Base-by-base conservation (phyloP, 2,888 invertebrate genomes). In the Platerodrilus igneus region DNA sequence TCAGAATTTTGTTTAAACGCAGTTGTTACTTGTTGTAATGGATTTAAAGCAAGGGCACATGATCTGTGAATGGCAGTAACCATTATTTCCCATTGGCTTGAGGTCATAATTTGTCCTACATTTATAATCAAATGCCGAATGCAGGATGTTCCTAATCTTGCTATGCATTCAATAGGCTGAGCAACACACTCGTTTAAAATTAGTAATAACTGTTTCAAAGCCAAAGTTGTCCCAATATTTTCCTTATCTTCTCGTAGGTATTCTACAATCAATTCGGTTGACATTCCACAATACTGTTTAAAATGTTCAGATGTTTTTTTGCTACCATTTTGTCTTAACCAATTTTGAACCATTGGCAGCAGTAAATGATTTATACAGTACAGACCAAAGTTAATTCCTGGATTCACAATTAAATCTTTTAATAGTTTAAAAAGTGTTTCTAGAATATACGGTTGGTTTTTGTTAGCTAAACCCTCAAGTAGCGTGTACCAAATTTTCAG, bases 271-370 rank as follows among this genome's bases (percentile, higher is more conserved):
- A 93, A 73, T 60, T 95, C 94, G 1, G 92, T 90, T 7, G 91
- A 86, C 68, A 93, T 80, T 5, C 95, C 94, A 59, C 90, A 90
- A 60, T 91, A 93, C 62, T 95, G 94, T 61, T 94, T 94, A 60
- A 94, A 94, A 66, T 92, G 93, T 48, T 90, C 83, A 47, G 84
- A 77, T 48, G 81, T 74, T 51, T 79, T 79, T 4, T 81, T 78
- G 51, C 71, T 72, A 11, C 52, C 43, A 38, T 67, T 66, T 63
- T 83, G 82, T 7, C 93, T 75, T 41, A 94, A 70, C 95, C 95
- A 95, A 57, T 86, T 85, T 69, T 96, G 95, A 9, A 95, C 84
- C 73, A 89, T 87, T 0, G 95, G 95, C 35, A 96, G 72, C 4
- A 96, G 69, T 33, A 95, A 71, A 63, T 93, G 91, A 64, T 95